Conservation (phyloP, 2,797 vertebrate species). For the Poecilia wingei region DNA sequence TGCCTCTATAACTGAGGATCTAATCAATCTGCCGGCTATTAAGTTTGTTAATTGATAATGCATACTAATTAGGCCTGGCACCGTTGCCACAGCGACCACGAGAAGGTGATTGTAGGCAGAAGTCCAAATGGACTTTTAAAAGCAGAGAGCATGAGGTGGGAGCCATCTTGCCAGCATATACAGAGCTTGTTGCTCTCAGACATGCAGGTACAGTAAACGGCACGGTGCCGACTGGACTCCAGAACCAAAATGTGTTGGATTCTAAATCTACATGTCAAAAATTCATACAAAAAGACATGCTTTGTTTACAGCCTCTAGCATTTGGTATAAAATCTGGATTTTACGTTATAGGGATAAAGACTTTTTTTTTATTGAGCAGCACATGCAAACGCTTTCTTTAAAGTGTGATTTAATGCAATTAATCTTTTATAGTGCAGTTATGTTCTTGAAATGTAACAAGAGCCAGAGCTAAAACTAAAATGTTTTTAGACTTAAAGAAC, state of each 20-base stretch:
- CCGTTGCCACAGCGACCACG: constrained; percentile 97
- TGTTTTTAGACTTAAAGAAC: background rate
- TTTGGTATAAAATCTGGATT: background rate
- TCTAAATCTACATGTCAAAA: background rate
- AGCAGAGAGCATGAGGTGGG: constrained; percentile 93
- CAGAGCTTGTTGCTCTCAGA: background rate
- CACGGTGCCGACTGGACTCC: constrained; percentile 5
- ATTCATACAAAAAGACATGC: background rate
- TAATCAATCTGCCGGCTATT: constrained; percentile 99
- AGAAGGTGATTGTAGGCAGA: constrained; percentile 99
- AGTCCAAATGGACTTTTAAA: constrained; percentile 99
- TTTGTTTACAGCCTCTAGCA: background rate
- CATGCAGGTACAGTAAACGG: background rate
- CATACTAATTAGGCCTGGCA: constrained; percentile 99
- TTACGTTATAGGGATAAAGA: background rate
- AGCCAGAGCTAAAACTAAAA: background rate
- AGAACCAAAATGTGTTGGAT: background rate
- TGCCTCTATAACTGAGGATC: constrained; percentile 99
- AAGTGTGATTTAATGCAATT: background rate
- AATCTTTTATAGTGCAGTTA: background rate
- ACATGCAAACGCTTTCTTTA: background rate
- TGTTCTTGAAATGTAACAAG: background rate
- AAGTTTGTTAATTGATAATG: constrained; percentile 99
- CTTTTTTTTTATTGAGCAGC: background rate
- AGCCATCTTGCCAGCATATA: constrained; percentile 82